Percentiles rank a stretch among this genome's conserved stretches.
Conservation (phyloP, 30 jellyfish, hydroid and myxozoan species). For the Phacellophora camtschatica region DNA sequence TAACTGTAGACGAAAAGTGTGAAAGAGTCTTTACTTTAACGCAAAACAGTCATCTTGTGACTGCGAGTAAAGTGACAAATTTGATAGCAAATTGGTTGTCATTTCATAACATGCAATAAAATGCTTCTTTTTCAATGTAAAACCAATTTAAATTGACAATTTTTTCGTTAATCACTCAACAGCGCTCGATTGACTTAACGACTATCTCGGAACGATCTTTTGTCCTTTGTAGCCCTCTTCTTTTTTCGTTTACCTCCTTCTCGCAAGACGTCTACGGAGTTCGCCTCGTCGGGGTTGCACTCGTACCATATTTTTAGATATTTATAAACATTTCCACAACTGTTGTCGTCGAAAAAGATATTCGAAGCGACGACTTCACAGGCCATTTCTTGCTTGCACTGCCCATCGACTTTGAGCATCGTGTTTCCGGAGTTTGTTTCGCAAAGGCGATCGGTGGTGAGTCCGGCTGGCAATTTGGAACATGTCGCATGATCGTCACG, state of each 20-base stretch:
- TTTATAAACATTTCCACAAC: constrained; percentile 98
- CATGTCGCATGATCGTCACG: constrained; percentile 98
- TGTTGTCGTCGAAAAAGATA: constrained; percentile 98
- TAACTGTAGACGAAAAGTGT: constrained; percentile 6
- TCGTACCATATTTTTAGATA: constrained; percentile 97
- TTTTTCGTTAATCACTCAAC: too few species aligned
- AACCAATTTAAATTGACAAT: too few species aligned
- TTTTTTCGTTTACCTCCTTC: constrained; percentile 96
- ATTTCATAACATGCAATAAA: too few species aligned
- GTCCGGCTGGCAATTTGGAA: constrained; percentile 97
- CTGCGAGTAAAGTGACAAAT: too few species aligned
- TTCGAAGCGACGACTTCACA: constrained; percentile 99
- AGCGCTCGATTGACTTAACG: too few species aligned
- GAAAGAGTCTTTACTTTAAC: constrained; percentile 13
- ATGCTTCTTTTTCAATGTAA: too few species aligned
- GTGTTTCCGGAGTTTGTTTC: constrained; percentile 95
- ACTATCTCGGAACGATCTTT: constrained; percentile 98
- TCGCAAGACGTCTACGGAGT: constrained; percentile 95
- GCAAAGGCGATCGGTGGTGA: constrained; percentile 89
- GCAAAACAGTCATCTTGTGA: neutral
- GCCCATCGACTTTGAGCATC: constrained; percentile 87
- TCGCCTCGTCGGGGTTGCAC: constrained; percentile 97
- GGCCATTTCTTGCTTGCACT: constrained; percentile 97
- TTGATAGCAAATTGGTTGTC: neutral
- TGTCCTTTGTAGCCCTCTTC: constrained; percentile 97